Conservation (phyloP, 2,797 vertebrate genomes). For the Hozukius guyotensis region DNA sequence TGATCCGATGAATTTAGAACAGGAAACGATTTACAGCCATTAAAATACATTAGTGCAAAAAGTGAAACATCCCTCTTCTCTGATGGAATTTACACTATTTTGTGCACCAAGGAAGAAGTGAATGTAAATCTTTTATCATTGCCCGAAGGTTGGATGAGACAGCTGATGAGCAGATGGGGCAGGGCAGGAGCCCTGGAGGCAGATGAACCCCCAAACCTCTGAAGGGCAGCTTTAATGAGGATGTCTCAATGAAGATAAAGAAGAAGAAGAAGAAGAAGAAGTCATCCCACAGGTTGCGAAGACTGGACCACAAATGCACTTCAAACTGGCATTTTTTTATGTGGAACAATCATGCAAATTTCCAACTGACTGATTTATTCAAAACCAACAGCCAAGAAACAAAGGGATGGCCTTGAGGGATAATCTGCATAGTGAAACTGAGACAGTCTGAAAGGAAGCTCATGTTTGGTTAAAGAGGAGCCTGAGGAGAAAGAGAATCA, state of each 20-base stretch:
- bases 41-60: not conserved
- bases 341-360: not conserved
- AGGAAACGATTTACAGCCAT: no score
- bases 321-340: not conserved
- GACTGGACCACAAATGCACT: not conserved
- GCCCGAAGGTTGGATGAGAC: not conserved
- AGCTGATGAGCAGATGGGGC: not conserved
- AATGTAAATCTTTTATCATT: not conserved
- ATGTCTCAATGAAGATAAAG: not conserved
- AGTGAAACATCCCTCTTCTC: not conserved
- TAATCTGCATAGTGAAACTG: conserved; percentile 32
- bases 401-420: conserved; percentile 26
- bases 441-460: conserved; percentile 24
- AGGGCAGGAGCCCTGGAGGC: not conserved
- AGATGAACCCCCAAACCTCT: not conserved
- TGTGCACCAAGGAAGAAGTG: not conserved
- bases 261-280: not conserved
- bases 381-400: conserved; percentile 29
- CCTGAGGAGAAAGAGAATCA: conserved; percentile 23
- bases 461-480: conserved; percentile 23
- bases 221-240: not conserved
- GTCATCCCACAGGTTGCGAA: not conserved
- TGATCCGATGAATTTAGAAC: no score
- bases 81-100: not conserved
- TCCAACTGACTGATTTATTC: conserved; percentile 1